Evolutionary conservation across 2,888 invertebrate species (phyloP).

Genomic region (Tuta absoluta): DNA sequence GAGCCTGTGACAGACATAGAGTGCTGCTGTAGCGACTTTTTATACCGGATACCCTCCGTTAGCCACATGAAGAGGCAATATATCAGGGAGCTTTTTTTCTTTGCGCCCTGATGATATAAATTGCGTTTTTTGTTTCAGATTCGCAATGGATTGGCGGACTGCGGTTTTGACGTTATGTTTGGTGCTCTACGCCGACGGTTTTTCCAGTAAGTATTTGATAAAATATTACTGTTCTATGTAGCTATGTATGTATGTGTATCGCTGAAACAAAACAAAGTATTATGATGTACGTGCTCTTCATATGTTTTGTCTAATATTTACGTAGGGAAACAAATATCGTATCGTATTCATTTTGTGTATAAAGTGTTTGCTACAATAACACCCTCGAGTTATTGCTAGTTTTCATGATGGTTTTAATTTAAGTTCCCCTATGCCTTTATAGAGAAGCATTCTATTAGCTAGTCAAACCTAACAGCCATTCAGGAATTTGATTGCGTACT

Average conservation of each 20-base stretch:
- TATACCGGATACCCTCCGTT: slow-evolving; percentile 25
- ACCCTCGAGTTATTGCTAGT: not conserved
- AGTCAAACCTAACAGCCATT: no score
- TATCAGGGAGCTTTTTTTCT: slow-evolving; percentile 7
- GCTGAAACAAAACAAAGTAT: not conserved
- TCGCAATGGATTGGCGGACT: slow-evolving; percentile 70
- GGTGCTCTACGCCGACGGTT: slow-evolving; percentile 68
- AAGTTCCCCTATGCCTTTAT: slow-evolving; percentile 3
- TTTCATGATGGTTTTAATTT: slow-evolving; percentile 17
- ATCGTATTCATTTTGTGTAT: not conserved
- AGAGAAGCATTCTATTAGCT: slow-evolving; percentile 13
- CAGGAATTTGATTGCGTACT: no score
- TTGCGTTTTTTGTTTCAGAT: slow-evolving; percentile 55
- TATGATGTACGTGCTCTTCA: not conserved
- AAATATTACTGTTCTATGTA: not conserved
- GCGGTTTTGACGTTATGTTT: slow-evolving; percentile 56
- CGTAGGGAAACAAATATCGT: not conserved
- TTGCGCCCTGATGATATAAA: slow-evolving; percentile 26
- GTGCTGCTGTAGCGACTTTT: slow-evolving; percentile 30
- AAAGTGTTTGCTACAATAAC: not conserved
- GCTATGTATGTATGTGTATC: not conserved
- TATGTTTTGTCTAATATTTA: not conserved
- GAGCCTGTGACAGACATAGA: slow-evolving; percentile 31
- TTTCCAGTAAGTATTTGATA: slow-evolving; percentile 65
- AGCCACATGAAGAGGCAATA: slow-evolving; percentile 20